A percentile compares a stretch with the other conserved stretches of the same genome.
phyloP scores from a whole-genome alignment of 2,113 vertebrate species.

The Probosciger aterrimus region DNA sequence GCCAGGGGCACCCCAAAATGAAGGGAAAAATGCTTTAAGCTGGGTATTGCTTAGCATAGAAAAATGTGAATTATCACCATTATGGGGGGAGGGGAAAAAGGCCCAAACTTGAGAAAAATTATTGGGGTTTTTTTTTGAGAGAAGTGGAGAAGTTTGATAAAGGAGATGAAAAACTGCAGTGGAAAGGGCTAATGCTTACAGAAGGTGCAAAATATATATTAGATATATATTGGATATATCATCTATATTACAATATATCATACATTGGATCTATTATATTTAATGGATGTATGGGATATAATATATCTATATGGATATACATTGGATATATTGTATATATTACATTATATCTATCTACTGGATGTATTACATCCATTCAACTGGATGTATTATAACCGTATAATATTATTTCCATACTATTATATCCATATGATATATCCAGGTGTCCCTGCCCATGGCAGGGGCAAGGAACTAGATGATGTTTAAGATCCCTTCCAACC shows the following conservation, averaged over 20 bases:
- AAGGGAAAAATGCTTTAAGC: not conserved
- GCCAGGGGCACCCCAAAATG: not conserved
- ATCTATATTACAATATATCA: not conserved
- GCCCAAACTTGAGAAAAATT: not conserved
- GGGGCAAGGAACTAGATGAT: not conserved
- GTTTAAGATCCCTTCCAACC: not conserved
- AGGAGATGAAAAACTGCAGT: not conserved
- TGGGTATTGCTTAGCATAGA: rapidly evolving
- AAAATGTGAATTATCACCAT: not conserved
- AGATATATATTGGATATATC: not conserved
- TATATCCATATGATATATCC: not conserved
- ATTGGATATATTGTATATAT: not conserved
- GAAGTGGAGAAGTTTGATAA: not conserved
- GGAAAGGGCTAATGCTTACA: not conserved
- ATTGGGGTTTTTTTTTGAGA: not conserved
- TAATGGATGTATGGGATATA: not conserved
- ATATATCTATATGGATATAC: not conserved
- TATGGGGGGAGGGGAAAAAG: rapidly evolving
- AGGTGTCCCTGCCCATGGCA: not conserved
- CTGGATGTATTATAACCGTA: not conserved
- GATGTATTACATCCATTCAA: not conserved
- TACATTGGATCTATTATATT: not conserved
- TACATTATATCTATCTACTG: not conserved
- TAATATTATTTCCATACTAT: not conserved
- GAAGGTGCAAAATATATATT: not conserved